A percentile compares a stretch with the other conserved stretches of the same genome.
phyloP scores from a whole-genome alignment of 2,113 vertebrate species.

The Pseudolaguvia tuberculata region DNA sequence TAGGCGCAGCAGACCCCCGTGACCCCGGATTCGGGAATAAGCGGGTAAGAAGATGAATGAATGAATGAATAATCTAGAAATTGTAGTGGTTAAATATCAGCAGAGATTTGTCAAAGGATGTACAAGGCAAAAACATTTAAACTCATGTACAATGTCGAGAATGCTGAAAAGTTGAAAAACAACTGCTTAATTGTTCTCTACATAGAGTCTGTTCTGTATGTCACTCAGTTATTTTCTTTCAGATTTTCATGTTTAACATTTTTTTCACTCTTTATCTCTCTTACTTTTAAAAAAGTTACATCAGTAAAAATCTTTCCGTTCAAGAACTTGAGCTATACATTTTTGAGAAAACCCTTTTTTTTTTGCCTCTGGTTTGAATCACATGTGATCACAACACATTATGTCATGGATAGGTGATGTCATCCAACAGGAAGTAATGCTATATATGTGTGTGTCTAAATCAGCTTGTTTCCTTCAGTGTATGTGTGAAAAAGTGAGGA shows the following conservation, averaged over 20 bases:
- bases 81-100: too few species aligned
- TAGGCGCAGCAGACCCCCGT: too few species aligned
- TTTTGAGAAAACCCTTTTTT: too few species aligned
- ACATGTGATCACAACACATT: too few species aligned
- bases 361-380: too few species aligned
- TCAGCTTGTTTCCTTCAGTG: too few species aligned
- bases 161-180: conserved; percentile 45
- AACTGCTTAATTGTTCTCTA: conserved; percentile 37
- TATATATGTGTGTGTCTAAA: too few species aligned
- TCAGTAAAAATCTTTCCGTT: conserved; percentile 28
- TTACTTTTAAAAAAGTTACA: conserved; percentile 1
- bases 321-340: not conserved
- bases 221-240: too few species aligned
- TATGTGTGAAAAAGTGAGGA: too few species aligned
- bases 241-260: not conserved
- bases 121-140: not conserved
- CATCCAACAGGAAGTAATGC: too few species aligned
- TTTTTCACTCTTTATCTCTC: not conserved
- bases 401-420: too few species aligned
- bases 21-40: too few species aligned
- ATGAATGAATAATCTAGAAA: not conserved
- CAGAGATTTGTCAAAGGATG: not conserved
- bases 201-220: conserved; percentile 55
- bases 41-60: not conserved
- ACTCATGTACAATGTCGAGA: conserved; percentile 59